These are phyloP conservation scores for Pseudobourletiella spinata DNA, from an alignment of 1,140 invertebrate species.

Conservation along the genomic window DNA sequence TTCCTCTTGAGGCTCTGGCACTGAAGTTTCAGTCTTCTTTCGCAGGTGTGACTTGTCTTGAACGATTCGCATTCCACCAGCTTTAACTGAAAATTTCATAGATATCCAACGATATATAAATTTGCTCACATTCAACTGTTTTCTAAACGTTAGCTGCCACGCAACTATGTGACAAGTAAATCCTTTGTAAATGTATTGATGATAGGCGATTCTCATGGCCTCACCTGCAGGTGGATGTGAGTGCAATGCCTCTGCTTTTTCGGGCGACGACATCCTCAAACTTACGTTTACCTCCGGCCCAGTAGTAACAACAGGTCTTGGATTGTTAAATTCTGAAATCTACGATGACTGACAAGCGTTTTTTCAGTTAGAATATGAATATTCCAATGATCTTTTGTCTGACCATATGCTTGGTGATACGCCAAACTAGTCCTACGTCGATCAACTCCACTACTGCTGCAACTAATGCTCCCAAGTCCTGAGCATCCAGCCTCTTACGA, in stretches of 20 bases:
- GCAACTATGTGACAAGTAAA: slow-evolving; percentile 2
- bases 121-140: background rate
- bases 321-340: no score
- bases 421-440: no score
- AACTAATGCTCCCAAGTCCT: no score
- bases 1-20: slow-evolving; percentile 39
- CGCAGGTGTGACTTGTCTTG: slow-evolving; percentile 65
- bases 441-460: no score
- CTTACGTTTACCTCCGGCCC: no score
- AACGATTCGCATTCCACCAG: slow-evolving; percentile 82
- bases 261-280: slow-evolving; percentile 49
- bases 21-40: slow-evolving; percentile 43
- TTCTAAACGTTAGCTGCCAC: slow-evolving; percentile 1
- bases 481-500: no score
- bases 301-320: no score
- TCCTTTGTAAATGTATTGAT: background rate
- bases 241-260: slow-evolving; percentile 59
- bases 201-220: background rate
- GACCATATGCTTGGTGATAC: no score
- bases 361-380: no score
- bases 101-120: background rate
- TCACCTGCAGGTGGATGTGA: slow-evolving; percentile 76
- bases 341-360: no score
- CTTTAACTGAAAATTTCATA: slow-evolving; percentile 60
- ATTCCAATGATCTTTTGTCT: no score